These are phyloP conservation scores for Coptotermes formosanus DNA, from an alignment of 1,140 invertebrate genomes.

Conservation along the genomic window DNA sequence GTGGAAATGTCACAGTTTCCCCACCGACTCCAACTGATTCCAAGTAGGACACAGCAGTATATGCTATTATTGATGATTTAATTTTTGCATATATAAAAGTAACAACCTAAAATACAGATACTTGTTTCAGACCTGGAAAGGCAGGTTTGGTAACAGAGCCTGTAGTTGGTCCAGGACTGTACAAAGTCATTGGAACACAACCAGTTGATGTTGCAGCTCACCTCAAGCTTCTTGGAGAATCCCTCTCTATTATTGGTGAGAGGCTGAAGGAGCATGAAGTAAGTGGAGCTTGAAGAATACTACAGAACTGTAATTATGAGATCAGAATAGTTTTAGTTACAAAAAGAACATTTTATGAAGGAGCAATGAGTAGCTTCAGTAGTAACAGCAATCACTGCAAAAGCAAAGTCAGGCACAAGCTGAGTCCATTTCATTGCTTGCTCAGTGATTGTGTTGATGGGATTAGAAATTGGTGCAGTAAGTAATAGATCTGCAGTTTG, in stretches of 20 bases:
- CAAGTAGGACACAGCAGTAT: slow-evolving; percentile 19
- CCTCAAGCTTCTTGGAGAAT: slow-evolving; percentile 88
- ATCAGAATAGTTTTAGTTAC: no score
- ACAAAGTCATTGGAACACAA: slow-evolving; percentile 72
- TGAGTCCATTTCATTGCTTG: no score
- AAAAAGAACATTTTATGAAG: no score
- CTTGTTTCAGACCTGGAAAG: slow-evolving; percentile 27
- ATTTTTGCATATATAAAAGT: no score
- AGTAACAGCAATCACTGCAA: no score
- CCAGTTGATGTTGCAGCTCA: slow-evolving; percentile 91
- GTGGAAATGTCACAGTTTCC: slow-evolving; percentile 22
- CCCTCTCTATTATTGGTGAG: slow-evolving; percentile 89
- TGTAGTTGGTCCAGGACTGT: slow-evolving; percentile 47
- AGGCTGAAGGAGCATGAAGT: slow-evolving; percentile 89
- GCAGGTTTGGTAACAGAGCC: slow-evolving; percentile 38
- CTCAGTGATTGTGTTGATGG: no score
- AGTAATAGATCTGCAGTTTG: no score
- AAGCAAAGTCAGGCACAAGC: no score
- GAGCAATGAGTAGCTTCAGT: no score
- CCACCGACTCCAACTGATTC: not conserved
- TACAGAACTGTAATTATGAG: no score
- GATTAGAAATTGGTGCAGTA: no score
- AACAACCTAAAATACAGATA: not conserved
- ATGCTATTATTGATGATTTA: not conserved
- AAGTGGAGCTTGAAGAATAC: slow-evolving; percentile 32